Evolutionary conservation across 1,140 invertebrate genomes (phyloP).

Genomic region (Stegodyphus dumicola): DNA sequence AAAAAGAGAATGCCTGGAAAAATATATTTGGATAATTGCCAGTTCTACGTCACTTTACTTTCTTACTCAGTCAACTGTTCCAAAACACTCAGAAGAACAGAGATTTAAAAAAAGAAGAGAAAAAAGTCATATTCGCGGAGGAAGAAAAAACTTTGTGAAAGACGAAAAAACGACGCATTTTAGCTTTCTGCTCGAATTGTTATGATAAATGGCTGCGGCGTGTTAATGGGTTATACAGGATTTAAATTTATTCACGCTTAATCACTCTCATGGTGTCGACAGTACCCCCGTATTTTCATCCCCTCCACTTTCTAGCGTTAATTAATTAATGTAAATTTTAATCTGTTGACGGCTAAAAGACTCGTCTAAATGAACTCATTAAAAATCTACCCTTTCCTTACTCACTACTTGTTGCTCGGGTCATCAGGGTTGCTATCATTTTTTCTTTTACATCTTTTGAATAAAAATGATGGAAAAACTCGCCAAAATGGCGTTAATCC

Average conservation of each 20-base stretch:
- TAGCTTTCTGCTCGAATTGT: constrained; percentile 27
- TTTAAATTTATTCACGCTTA: constrained; percentile 54
- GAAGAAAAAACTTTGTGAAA: too few species aligned
- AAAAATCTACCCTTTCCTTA: constrained; percentile 27
- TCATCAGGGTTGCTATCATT: constrained; percentile 4
- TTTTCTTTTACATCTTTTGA: not conserved
- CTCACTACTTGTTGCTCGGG: constrained; percentile 35
- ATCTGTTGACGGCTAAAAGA: constrained; percentile 42
- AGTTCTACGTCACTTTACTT: too few species aligned
- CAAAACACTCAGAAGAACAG: too few species aligned
- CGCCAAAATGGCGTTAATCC: too few species aligned
- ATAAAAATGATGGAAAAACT: too few species aligned
- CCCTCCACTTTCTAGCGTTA: constrained; percentile 3
- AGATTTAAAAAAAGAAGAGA: too few species aligned
- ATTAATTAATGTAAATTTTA: constrained; percentile 57
- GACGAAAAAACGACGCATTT: not conserved
- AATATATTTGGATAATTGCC: too few species aligned
- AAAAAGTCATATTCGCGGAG: too few species aligned
- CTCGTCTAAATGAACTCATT: constrained; percentile 47
- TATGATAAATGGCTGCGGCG: constrained; percentile 24
- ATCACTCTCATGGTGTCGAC: constrained; percentile 13
- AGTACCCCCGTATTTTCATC: not conserved
- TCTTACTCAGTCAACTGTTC: too few species aligned
- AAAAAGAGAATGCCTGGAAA: too few species aligned
- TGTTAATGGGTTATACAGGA: constrained; percentile 27